Evolutionary conservation across 64 coral and sea anemone genomes (phyloP).

Genomic region (Stichodactyla helianthus): DNA sequence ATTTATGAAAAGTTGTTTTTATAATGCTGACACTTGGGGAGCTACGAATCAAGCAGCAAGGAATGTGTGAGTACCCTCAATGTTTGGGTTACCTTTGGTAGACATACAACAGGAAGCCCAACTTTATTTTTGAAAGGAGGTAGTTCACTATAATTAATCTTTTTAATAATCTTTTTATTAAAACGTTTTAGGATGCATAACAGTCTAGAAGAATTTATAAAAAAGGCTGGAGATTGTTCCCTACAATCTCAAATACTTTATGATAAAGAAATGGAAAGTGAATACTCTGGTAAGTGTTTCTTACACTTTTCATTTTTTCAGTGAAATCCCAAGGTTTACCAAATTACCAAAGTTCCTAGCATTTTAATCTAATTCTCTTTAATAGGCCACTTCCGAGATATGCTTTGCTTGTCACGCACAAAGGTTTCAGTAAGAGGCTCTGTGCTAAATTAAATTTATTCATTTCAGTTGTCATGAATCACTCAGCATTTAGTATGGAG

Average conservation of each 20-base stretch:
- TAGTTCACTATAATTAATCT: too few species aligned
- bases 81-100: neutral
- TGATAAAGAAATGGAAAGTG: constrained; percentile 28
- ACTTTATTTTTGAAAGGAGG: neutral
- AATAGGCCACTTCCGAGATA: too few species aligned
- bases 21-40: constrained; percentile 76
- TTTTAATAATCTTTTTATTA: too few species aligned
- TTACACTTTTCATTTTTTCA: neutral
- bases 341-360: too few species aligned
- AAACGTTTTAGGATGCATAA: constrained; percentile 26
- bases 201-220: constrained; percentile 44
- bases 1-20: constrained; percentile 93
- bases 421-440: too few species aligned
- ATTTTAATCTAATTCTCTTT: too few species aligned
- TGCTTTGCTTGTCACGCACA: too few species aligned
- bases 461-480: too few species aligned
- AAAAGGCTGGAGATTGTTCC: constrained; percentile 32
- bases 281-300: constrained; percentile 6
- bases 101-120: neutral
- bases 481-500: too few species aligned
- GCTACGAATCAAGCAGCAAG: constrained; percentile 68
- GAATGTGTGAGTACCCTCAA: constrained; percentile 42
- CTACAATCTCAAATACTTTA: constrained; percentile 22
- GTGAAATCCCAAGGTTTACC: too few species aligned
- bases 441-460: too few species aligned